phyloP scores from a whole-genome alignment of 2,888 invertebrate species.

The Tetramorium bicarinatum region DNA sequence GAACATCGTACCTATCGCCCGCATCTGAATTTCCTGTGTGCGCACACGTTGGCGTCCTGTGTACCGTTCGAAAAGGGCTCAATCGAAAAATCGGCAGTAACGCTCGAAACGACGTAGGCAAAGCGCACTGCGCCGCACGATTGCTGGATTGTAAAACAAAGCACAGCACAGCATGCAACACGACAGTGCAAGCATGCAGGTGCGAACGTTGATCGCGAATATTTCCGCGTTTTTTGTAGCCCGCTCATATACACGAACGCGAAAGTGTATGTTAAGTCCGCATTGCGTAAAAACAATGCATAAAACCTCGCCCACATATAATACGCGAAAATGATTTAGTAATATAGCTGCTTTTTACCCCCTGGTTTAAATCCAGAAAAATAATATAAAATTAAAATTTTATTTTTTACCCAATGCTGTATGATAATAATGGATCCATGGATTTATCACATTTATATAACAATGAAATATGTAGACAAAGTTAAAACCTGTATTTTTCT shows the following conservation, averaged over 20 bases:
- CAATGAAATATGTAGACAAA: not conserved
- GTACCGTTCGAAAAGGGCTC: constrained; percentile 40
- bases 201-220: constrained; percentile 40
- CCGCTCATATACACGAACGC: not conserved
- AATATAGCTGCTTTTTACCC: constrained; percentile 5
- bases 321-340: constrained; percentile 27
- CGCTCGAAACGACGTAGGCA: constrained; percentile 65
- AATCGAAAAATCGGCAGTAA: constrained; percentile 70
- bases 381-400: constrained; percentile 17
- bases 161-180: constrained; percentile 36
- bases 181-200: constrained; percentile 35
- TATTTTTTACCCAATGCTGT: not conserved
- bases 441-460: constrained; percentile 15
- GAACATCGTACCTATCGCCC: constrained; percentile 57
- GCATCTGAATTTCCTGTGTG: constrained; percentile 57
- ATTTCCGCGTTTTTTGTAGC: constrained; percentile 32
- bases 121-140: constrained; percentile 59
- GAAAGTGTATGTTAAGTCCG: constrained; percentile 15
- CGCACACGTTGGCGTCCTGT: constrained; percentile 17
- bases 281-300: constrained; percentile 13
- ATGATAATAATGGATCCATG: not conserved
- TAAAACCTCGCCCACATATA: not conserved
- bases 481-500: not conserved
- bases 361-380: constrained; percentile 12
- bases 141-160: constrained; percentile 72